phyloP scores from a whole-genome alignment of 2,113 vertebrate genomes.

The Colossoma macropomum region DNA sequence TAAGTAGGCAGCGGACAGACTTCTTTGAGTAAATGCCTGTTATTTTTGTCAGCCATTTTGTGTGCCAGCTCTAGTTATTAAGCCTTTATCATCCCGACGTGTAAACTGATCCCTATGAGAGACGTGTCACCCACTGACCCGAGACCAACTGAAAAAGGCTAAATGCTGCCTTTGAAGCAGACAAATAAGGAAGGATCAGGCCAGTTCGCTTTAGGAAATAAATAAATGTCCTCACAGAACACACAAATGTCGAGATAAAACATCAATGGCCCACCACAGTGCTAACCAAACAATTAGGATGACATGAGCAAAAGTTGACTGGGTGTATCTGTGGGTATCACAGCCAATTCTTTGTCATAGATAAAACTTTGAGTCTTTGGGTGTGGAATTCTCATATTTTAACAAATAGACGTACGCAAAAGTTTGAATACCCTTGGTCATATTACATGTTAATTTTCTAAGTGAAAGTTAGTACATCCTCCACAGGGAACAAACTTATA shows the following conservation, averaged over 20 bases:
- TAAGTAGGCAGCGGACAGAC: conserved; percentile 58
- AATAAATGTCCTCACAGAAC: background rate
- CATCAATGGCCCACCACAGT: background rate
- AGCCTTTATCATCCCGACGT: conserved; percentile 55
- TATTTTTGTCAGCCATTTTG: conserved; percentile 60
- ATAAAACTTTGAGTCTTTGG: too few species aligned
- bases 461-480: too few species aligned
- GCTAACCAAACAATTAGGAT: conserved; percentile 57
- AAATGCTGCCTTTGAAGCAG: conserved; percentile 18
- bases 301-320: conserved; percentile 47
- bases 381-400: too few species aligned
- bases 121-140: conserved; percentile 46
- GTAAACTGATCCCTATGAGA: conserved; percentile 51
- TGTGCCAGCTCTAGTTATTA: conserved; percentile 56
- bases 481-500: too few species aligned
- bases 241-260: background rate
- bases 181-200: conserved; percentile 1
- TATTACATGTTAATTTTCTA: too few species aligned
- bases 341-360: background rate
- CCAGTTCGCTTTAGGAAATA: background rate
- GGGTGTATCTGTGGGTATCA: conserved; percentile 55
- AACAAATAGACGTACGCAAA: too few species aligned
- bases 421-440: too few species aligned
- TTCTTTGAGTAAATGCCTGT: conserved; percentile 60
- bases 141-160: conserved; percentile 20